Base-by-base conservation (phyloP, 2,113 vertebrate species). In the Steatornis caripensis region DNA sequence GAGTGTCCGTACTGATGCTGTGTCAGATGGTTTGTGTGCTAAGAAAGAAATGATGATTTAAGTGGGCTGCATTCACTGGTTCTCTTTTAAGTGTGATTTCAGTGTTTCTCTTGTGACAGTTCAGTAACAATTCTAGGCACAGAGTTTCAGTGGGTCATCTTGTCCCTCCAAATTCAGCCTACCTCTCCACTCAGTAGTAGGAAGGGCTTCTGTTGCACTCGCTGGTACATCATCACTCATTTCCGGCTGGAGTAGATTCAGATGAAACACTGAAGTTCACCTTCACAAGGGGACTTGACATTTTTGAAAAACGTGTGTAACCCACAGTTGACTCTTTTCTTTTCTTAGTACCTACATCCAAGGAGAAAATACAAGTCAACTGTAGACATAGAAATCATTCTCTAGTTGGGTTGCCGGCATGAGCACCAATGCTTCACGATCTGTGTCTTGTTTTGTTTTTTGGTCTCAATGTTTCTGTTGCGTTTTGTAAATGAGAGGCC, bases 371-470 rank as follows among this genome's bases (percentile, higher is more conserved):
- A 10, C n/a, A 90, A 86, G 32, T 80, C 46, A 27, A 27, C 21
- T 48, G 39, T 34, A 53, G 79, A 78, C 92, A 76, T 3, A 87
- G 45, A 94, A 86, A 66, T 91, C 54, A 27, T 46, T 89, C 29
- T 58, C 54, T 54, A 6, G 14, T 39, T 75, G 53, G 16, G 49
- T 32, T 95, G 81, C 77, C 66, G 95, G 85, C 21, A 6, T 62
- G 88, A 91, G 75, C 79, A 80, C 58, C 71, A 80, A 6, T 24
- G 24, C 66, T 83, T 71, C 75, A 46, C 1, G 11, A 48, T 87
- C 81, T 85, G 37, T 87, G 80, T 79, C 75, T n/a, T n/a, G n/a
- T n/a, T n/a, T n/a, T 95, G 79, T 34, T 93, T 95, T 55, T 68
- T 91, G 41, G 78, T 93, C 78, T 90, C 53, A 90, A 14, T 94